Evolutionary conservation across 2,888 invertebrate species (phyloP).

Genomic region (Tinea pellionella): DNA sequence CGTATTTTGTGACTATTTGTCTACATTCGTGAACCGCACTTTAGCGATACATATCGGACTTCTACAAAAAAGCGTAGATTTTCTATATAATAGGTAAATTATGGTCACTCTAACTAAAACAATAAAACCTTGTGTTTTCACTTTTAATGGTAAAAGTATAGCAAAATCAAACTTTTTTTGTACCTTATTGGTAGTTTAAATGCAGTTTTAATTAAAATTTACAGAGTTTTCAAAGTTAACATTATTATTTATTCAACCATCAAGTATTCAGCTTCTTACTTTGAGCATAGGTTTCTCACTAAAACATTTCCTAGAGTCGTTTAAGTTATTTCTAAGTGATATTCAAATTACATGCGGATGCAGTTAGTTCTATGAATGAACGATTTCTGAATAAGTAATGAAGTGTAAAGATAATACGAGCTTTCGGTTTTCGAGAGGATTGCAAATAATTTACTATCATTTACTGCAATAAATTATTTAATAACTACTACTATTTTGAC

Average conservation of each 20-base stretch:
- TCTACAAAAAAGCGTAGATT: no score
- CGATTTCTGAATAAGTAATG: not conserved
- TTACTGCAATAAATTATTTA: not conserved
- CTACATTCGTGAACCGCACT: no score
- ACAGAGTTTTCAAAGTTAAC: not conserved
- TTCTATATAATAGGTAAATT: no score
- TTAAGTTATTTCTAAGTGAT: not conserved
- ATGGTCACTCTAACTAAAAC: no score
- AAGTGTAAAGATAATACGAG: not conserved
- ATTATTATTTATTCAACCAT: not conserved
- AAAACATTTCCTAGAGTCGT: not conserved
- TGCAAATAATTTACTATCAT: not conserved
- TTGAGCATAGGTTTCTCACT: not conserved
- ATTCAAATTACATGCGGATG: slow-evolving; percentile 1
- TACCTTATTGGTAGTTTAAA: not conserved
- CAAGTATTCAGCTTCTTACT: not conserved
- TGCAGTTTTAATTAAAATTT: not conserved
- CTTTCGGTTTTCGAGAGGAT: not conserved
- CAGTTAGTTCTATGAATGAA: slow-evolving; percentile 1
- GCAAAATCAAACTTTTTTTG: no score
- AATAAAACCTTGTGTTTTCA: no score
- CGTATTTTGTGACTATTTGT: no score
- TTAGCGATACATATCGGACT: no score
- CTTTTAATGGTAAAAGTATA: no score
- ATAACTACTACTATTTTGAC: not conserved